Conservation (phyloP, 2,113 vertebrate species). For the Cynocephalus volans region DNA sequence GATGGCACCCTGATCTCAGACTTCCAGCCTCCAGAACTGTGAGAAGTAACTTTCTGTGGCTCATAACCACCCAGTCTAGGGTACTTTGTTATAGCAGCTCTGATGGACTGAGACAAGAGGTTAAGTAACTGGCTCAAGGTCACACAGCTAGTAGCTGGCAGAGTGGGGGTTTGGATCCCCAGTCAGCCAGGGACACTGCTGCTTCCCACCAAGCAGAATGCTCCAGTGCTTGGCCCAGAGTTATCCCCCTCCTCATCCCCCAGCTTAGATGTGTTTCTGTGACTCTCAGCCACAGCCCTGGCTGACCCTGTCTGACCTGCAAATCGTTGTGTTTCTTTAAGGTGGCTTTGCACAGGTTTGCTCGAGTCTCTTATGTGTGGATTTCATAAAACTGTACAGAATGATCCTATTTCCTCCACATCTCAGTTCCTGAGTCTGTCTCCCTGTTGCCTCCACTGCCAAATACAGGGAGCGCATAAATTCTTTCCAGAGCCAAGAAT, state of each 20-base stretch:
- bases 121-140: not conserved
- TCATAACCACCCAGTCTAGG: not conserved
- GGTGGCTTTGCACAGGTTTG: not conserved
- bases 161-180: not conserved
- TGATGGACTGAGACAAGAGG: not conserved
- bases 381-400: not conserved
- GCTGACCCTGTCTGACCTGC: not conserved
- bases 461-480: not conserved
- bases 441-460: not conserved
- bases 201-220: not conserved
- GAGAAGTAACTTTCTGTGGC: not conserved
- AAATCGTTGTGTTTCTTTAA: not conserved
- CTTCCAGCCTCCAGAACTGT: not conserved
- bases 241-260: not conserved
- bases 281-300: not conserved
- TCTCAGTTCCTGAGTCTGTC: not conserved
- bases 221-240: fast-evolving
- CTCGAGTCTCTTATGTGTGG: not conserved
- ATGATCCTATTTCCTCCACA: not conserved
- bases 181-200: not conserved
- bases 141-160: not conserved
- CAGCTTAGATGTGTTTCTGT: no score
- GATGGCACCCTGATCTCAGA: not conserved
- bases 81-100: not conserved
- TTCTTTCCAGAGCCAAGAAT: slow-evolving; percentile 59